Base-by-base conservation (phyloP, 1,140 invertebrate species). In the Panonychus citri region DNA sequence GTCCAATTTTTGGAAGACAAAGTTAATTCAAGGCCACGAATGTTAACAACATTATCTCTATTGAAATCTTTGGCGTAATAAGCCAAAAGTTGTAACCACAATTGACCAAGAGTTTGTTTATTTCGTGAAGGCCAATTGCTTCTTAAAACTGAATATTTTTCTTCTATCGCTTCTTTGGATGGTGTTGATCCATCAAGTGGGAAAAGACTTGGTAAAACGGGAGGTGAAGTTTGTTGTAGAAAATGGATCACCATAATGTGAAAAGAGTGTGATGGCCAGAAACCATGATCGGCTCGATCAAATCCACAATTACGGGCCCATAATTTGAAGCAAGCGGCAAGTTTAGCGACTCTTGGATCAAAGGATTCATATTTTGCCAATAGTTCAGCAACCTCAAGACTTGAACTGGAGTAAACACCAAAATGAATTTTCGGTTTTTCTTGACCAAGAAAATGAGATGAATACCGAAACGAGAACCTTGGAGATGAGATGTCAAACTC, bases 251-350 rank as follows among this genome's bases (percentile, higher is more conserved):
- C 64, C 70, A 79, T 74, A 25, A 78, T 63, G 30, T 73, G 71
- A 64, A 76, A 78, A 15, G 73, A 72, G 62, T 78, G 77, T 1
- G 76, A 76, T 21, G 77, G 78, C n/a, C 78, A 64, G 60, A 74
- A 76, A 8, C 76, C 77, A 57, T 70, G 64, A 1, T 75, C 76
- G 3, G 76, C 76, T 69, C 78, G 75, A 49, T 75, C 71, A 57
- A 78, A 75, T 48, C 74, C 71, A 70, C 76, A 78, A 7, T 67
- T 57, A 68, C 59, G 56, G 12, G 59, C 59, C 59, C 61, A 62
- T 19, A 51, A 49, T 57, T 57, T 49, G 1, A 62, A 26, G 54
- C 50, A 42, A 24, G 53, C 49, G 26, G 57, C 60, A n/a, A 61
- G 46, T 21, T 28, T 52, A 17, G 10, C 10, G 2, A 52, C 60